Base-by-base conservation (phyloP, 2,113 vertebrate species). In the Erpornis zantholeuca region DNA sequence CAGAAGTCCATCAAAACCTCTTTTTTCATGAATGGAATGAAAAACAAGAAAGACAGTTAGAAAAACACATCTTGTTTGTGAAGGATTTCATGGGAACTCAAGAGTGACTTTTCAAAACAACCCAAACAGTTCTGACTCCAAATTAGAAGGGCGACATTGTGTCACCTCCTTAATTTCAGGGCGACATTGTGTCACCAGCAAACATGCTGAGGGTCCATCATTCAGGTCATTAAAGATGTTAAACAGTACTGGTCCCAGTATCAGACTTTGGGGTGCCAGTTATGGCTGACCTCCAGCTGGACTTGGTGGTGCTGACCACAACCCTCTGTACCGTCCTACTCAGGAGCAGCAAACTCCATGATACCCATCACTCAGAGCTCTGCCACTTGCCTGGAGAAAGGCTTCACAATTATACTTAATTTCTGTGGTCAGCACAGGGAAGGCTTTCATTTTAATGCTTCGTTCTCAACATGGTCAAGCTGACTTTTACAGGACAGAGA, bases 231-330 rank as follows among this genome's bases (percentile, higher is more conserved):
- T 38, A 35, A 78, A 75, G 12, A 23, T 7, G 8, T 42, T 31
- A 35, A 53, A 54, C 17, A 28, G 27, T 44, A 29, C 5, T 38
- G 40, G 66, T 61, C 10, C 19, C 40, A 56, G 13, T 47, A 80
- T 61, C 70, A 80, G 11, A 1, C 1, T 0, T 0, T 14, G 22
- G 3, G 23, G 14, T 33, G 22, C 22, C 6, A 42, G 20, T 10
- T 57, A 11, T 19, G 20, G 33, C 36, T 45, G 42, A 17, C 20
- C 53, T 66, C 22, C 47, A 63, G 22, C 25, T 78, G 60, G 50
- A 57, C n/a, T 36, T 53, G 22, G 42, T 65, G n/a, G 31, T 2
- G 3, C 16, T 24, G 9, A 29, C 40, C 11, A 50, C 20, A 69
- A 17, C 7, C 13, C 25, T 50, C 35, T 64, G 23, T 38, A 36